phyloP scores from a whole-genome alignment of 2,113 vertebrate genomes.

The Caranx melampygus region DNA sequence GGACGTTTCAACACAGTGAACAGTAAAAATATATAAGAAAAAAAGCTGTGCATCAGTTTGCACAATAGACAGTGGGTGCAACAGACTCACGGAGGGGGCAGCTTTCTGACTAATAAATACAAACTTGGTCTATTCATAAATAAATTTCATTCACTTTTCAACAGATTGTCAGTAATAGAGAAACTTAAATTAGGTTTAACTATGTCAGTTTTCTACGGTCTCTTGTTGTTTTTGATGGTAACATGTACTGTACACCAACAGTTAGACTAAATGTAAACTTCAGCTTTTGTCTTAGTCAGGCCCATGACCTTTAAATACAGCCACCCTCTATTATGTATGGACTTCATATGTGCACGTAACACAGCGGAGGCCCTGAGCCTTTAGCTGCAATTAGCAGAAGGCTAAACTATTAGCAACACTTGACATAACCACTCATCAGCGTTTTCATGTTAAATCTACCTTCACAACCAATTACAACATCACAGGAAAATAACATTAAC shows the following conservation, averaged over 20 bases:
- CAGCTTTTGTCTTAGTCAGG: not conserved
- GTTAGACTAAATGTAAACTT: conserved; percentile 6
- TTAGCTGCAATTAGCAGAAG: no score
- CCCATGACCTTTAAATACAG: not conserved
- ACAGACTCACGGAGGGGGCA: conserved; percentile 26
- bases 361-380: no score
- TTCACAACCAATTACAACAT: no score
- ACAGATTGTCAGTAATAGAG: conserved; percentile 33
- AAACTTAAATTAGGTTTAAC: conserved; percentile 3
- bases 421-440: no score
- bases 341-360: no score
- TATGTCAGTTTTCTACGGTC: not conserved
- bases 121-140: conserved; percentile 27
- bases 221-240: not conserved
- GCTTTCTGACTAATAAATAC: conserved; percentile 25
- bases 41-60: conserved; percentile 12
- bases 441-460: no score
- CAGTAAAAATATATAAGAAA: conserved; percentile 14
- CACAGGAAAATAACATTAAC: no score
- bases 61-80: not conserved
- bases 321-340: no score
- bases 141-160: conserved; percentile 13
- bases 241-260: not conserved
- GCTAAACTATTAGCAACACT: no score
- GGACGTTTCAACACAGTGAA: conserved; percentile 24